These are phyloP conservation scores for Apamea crenata DNA, from an alignment of 2,888 invertebrate genomes.

Conservation along the genomic window DNA sequence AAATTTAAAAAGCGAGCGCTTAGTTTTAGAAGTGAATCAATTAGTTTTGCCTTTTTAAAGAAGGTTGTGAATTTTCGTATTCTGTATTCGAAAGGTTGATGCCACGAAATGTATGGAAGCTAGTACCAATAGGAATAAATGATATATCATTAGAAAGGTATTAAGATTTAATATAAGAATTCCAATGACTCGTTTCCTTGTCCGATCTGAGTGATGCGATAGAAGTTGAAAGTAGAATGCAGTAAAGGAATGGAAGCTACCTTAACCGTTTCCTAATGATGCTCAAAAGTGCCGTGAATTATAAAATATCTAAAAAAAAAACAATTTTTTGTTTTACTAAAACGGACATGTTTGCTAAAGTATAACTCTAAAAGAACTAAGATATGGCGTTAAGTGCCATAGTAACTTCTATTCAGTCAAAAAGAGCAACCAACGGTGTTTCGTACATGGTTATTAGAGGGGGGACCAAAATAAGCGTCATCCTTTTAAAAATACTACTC, in stretches of 20 bases:
- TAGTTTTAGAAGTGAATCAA: constrained; percentile 57
- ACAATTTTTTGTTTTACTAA: background rate
- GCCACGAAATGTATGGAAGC: background rate
- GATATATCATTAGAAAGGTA: background rate
- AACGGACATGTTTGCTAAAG: background rate
- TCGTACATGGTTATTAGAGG: background rate
- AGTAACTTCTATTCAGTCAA: background rate
- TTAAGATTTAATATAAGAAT: no score
- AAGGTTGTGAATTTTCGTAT: constrained; percentile 18
- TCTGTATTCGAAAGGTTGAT: background rate
- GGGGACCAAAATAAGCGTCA: background rate
- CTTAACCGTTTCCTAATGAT: background rate
- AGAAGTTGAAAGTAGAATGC: no score
- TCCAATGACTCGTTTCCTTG: no score
- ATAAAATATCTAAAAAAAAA: background rate
- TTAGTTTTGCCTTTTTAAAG: constrained; percentile 55
- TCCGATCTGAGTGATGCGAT: no score
- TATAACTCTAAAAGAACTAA: background rate
- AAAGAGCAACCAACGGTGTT: background rate
- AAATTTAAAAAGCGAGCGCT: constrained; percentile 62
- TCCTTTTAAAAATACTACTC: background rate
- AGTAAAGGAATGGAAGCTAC: no score
- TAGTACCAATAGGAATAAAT: background rate
- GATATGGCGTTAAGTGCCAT: background rate
- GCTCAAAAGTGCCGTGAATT: background rate